Evolutionary conservation across 2,797 vertebrate genomes (phyloP), one percentile per base, ranked within the genome.

Genomic region (Malacoraja senta): DNA sequence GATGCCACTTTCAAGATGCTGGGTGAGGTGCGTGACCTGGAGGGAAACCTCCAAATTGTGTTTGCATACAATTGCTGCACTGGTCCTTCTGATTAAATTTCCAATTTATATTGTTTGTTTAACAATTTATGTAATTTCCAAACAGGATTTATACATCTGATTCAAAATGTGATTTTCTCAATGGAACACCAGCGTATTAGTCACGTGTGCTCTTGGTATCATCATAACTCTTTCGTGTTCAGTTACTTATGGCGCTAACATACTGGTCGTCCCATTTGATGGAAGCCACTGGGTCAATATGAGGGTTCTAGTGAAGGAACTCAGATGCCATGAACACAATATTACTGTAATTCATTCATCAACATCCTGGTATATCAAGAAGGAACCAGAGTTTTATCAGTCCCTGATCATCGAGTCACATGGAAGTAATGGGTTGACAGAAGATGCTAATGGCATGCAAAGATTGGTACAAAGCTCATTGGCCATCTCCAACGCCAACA

Each of bases 271-370:
- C 4, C 79, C 38, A 81, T 3, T 53, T 21, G 38, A 81, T 81
- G 79, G 79, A 81, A 81, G 79, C 38, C 35, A 81, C 79, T 81
- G 79, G 79, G 32, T 80, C 79, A 80, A 80, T 1, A 80, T 80
- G 35, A 80, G 35, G 38, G 35, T 81, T 81, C 17, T 81, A 44
- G 19, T 44, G 7, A 15, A 80, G 44, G 79, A 80, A 44, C 79
- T 81, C 19, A 44, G 79, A 1, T 38, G 21, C 8, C 38, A 53
- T 35, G 21, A 17, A 38, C 79, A 81, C 17, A 8, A 44, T 6
- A 81, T 81, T 44, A 21, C 79, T 81, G 38, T 81, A 21, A 19
- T 81, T 19, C 38, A 81, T 53, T 81, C 79, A 17, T 38, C 79
- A 44, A 81, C 79, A 81, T 81, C 79, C 21, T 81, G 79, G 79